These are phyloP conservation scores for Paragorgia papillata DNA, from an alignment of 92 coral and sea anemone species.

Conservation along the genomic window DNA sequence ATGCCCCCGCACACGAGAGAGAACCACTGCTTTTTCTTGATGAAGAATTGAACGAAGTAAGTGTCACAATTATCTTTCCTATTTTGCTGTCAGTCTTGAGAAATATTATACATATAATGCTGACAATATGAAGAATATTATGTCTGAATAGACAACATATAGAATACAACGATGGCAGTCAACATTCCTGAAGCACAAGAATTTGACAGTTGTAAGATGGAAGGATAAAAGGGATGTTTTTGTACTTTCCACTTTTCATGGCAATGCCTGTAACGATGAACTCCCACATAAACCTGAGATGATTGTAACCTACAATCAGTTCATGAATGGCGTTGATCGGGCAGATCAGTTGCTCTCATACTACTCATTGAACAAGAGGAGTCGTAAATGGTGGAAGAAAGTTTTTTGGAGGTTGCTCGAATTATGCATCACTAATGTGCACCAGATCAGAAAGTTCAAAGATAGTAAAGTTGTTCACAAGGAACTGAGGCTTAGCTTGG, in stretches of 20 bases:
- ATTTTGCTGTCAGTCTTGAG: too few species aligned
- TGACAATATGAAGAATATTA: too few species aligned
- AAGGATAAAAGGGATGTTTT: slow-evolving; percentile 64
- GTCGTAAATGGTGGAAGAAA: slow-evolving; percentile 60
- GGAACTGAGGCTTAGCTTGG: slow-evolving; percentile 38
- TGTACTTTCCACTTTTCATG: slow-evolving; percentile 62
- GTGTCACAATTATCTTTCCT: too few species aligned
- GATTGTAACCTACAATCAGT: slow-evolving; percentile 39
- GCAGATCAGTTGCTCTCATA: slow-evolving; percentile 58
- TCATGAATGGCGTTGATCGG: slow-evolving; percentile 59
- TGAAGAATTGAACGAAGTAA: too few species aligned
- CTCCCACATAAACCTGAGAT: slow-evolving; percentile 46
- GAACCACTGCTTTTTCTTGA: too few species aligned
- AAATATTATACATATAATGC: too few species aligned
- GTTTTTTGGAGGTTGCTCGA: slow-evolving; percentile 55
- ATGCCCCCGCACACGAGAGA: too few species aligned
- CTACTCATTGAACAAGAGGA: slow-evolving; percentile 46
- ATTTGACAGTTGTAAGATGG: slow-evolving; percentile 55
- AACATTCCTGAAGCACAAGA: slow-evolving; percentile 40
- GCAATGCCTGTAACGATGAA: slow-evolving; percentile 52
- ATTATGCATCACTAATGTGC: slow-evolving; percentile 37
- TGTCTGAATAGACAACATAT: too few species aligned
- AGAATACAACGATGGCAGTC: slow-evolving; percentile 43
- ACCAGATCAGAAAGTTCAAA: slow-evolving; percentile 38
- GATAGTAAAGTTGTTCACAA: too few species aligned